A percentile compares a stretch with the other conserved stretches of the same genome.
phyloP scores from a whole-genome alignment of 2,113 vertebrate genomes.

The Propithecus coquereli region DNA sequence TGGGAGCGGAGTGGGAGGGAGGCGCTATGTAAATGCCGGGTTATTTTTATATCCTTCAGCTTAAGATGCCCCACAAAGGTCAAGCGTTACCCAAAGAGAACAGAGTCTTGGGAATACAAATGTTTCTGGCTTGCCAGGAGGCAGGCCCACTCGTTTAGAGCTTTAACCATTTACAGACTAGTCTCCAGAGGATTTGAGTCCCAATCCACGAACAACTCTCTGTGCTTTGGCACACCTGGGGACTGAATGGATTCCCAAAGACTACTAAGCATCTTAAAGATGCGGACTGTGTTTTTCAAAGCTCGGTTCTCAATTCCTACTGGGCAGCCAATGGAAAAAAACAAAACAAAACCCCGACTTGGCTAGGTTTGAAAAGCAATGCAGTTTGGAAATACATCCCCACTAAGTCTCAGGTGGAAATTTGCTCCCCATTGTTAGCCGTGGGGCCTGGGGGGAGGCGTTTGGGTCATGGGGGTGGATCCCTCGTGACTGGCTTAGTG shows the following conservation, averaged over 20 bases:
- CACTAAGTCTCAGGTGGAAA: too few species aligned
- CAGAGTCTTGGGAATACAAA: constrained; percentile 5
- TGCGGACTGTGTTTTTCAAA: neutral
- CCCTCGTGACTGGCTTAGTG: too few species aligned
- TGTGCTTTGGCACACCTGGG: neutral
- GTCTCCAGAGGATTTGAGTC: neutral
- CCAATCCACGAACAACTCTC: neutral
- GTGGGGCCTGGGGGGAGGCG: too few species aligned
- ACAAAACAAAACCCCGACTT: neutral
- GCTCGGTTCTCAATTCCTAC: neutral
- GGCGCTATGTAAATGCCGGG: constrained; percentile 51
- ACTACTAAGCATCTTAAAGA: neutral
- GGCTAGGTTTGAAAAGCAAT: neutral
- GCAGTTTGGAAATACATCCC: too few species aligned
- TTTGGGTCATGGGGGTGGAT: too few species aligned
- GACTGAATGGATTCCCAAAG: neutral
- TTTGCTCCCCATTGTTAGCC: too few species aligned
- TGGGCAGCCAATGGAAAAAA: neutral
- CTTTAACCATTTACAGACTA: neutral
- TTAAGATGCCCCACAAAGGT: constrained; percentile 49
- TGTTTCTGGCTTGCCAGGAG: neutral
- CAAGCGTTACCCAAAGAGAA: constrained; percentile 34
- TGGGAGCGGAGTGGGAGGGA: neutral
- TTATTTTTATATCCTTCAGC: constrained; percentile 59
- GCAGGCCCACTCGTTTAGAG: neutral